These are phyloP conservation scores for Adelphocoris suturalis DNA, from an alignment of 2,888 invertebrate genomes.

Conservation along the genomic window DNA sequence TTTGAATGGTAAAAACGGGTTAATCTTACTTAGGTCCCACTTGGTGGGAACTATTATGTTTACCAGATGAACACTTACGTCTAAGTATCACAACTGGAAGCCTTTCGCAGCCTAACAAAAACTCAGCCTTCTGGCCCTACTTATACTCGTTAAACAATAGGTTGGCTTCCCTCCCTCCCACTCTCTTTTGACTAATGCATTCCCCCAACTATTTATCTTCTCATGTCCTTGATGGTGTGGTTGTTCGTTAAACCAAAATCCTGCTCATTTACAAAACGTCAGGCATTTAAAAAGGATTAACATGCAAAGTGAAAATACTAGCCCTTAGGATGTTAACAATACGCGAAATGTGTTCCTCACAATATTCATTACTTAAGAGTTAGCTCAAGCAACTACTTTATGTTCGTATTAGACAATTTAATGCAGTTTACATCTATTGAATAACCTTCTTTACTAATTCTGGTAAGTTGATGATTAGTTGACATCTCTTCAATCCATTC, in stretches of 20 bases:
- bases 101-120: neutral
- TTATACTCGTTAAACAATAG: neutral
- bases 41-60: neutral
- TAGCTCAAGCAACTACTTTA: slow-evolving; percentile 55
- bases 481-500: neutral
- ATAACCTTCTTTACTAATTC: slow-evolving; percentile 27
- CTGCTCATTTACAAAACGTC: slow-evolving; percentile 36
- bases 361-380: slow-evolving; percentile 51
- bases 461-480: neutral
- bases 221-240: neutral
- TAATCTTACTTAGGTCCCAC: neutral
- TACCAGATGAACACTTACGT: neutral
- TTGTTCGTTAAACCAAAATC: slow-evolving; percentile 12
- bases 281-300: slow-evolving; percentile 46
- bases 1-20: neutral
- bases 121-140: neutral
- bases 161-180: neutral
- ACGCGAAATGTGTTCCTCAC: slow-evolving; percentile 59
- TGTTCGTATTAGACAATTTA: slow-evolving; percentile 27
- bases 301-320: slow-evolving; percentile 29
- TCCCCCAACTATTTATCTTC: slow-evolving; percentile 9
- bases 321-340: slow-evolving; percentile 32
- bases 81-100: neutral
- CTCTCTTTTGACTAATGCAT: neutral
- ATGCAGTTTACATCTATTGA: slow-evolving; percentile 36